Evolutionary conservation across 2,113 vertebrate genomes (phyloP).

Genomic region (Pseudorectes ferrugineus): DNA sequence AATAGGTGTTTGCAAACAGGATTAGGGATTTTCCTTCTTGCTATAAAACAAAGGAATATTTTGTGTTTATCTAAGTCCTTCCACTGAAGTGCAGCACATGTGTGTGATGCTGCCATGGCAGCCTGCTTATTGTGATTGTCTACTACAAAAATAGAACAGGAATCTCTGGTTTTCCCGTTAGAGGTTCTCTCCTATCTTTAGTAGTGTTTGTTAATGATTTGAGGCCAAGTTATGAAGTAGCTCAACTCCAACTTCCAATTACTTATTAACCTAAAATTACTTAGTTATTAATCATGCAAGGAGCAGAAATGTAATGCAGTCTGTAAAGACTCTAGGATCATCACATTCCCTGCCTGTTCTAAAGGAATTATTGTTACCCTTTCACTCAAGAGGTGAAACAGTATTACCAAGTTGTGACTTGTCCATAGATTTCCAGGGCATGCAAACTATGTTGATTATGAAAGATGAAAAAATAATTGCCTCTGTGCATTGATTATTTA

Average conservation of each 20-base stretch:
- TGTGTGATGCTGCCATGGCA: neutral
- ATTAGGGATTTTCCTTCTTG: neutral
- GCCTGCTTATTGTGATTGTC: neutral
- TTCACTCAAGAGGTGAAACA: neutral
- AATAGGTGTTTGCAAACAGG: neutral
- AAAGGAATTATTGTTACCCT: neutral
- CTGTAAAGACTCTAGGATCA: neutral
- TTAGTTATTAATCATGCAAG: neutral
- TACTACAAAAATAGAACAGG: neutral
- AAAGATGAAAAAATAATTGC: neutral
- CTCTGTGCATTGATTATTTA: neutral
- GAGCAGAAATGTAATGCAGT: neutral
- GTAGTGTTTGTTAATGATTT: neutral
- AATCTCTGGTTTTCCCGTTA: rapidly evolving
- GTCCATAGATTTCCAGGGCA: neutral
- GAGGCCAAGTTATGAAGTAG: neutral
- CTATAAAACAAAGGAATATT: neutral
- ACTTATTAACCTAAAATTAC: neutral
- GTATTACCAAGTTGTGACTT: neutral
- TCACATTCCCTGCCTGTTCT: neutral
- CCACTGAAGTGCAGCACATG: neutral
- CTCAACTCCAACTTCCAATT: neutral
- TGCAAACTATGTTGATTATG: neutral
- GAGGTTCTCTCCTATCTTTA: neutral
- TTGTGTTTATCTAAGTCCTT: neutral